Evolutionary conservation across 2,888 invertebrate genomes (phyloP).

Genomic region (Aphrophora alni): DNA sequence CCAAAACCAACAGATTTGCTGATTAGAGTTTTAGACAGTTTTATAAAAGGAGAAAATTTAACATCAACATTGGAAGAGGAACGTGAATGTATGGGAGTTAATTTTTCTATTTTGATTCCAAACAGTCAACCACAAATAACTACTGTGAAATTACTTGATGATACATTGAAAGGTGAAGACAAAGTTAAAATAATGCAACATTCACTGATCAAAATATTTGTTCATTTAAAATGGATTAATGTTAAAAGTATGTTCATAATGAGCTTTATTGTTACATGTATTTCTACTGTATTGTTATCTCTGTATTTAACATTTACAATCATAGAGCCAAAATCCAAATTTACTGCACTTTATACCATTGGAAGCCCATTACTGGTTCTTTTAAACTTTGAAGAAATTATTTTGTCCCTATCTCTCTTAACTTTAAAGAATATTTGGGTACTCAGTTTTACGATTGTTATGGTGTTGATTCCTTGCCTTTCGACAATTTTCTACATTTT

Average conservation of each 20-base stretch:
- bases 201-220: slow-evolving; percentile 1
- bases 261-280: slow-evolving; percentile 11
- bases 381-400: neutral
- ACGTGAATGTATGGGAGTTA: neutral
- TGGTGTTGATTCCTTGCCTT: slow-evolving; percentile 15
- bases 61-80: neutral
- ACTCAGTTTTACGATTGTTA: neutral
- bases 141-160: slow-evolving; percentile 4
- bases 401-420: slow-evolving; percentile 15
- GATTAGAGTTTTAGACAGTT: neutral
- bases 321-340: neutral
- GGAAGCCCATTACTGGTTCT: neutral
- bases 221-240: neutral
- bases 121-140: neutral
- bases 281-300: neutral
- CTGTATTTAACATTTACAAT: neutral
- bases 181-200: slow-evolving; percentile 2
- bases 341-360: neutral
- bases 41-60: neutral
- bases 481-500: neutral
- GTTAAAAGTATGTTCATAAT: slow-evolving; percentile 16
- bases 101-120: slow-evolving; percentile 28
- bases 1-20: slow-evolving; percentile 10
- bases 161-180: slow-evolving; percentile 2
- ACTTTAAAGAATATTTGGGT: neutral